These are phyloP conservation scores for Drosophila athabasca DNA, from an alignment of 1,140 invertebrate genomes.

Conservation along the genomic window DNA sequence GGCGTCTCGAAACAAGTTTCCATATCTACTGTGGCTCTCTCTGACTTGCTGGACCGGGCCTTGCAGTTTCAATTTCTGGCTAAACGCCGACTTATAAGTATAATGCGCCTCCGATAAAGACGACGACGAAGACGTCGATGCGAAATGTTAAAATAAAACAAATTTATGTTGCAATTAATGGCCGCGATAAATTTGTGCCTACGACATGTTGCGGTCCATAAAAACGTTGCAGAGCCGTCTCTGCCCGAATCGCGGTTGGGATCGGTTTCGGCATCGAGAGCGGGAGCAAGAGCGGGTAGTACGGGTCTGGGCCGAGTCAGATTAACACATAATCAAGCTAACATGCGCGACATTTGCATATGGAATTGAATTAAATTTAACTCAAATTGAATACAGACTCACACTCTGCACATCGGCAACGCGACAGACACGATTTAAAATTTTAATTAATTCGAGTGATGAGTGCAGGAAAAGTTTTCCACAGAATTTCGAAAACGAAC, in stretches of 20 bases:
- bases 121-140: conserved; percentile 41
- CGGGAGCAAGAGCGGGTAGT: background rate
- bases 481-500: conserved; percentile 49
- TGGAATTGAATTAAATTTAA: conserved; percentile 77
- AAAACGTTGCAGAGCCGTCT: conserved; percentile 36
- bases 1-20: conserved; percentile 56
- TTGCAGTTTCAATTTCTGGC: conserved; percentile 49
- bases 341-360: conserved; percentile 78
- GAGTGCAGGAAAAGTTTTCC: conserved; percentile 55
- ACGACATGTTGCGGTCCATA: conserved; percentile 70
- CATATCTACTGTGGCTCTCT: conserved; percentile 5
- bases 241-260: background rate
- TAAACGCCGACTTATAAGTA: conserved; percentile 75
- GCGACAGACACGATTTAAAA: conserved; percentile 62
- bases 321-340: conserved; percentile 82
- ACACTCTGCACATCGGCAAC: conserved; percentile 33
- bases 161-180: conserved; percentile 83
- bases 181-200: conserved; percentile 70
- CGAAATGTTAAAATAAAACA: conserved; percentile 82
- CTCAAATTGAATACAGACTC: conserved; percentile 49
- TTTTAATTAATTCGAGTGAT: conserved; percentile 72
- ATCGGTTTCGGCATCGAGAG: no score
- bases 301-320: conserved; percentile 38
- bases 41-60: conserved; percentile 17
- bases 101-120: conserved; percentile 70